Evolutionary conservation across 37 sponge, comb jelly and placozoan genomes (phyloP).

Genomic region (Amphimedon queenslandica): DNA sequence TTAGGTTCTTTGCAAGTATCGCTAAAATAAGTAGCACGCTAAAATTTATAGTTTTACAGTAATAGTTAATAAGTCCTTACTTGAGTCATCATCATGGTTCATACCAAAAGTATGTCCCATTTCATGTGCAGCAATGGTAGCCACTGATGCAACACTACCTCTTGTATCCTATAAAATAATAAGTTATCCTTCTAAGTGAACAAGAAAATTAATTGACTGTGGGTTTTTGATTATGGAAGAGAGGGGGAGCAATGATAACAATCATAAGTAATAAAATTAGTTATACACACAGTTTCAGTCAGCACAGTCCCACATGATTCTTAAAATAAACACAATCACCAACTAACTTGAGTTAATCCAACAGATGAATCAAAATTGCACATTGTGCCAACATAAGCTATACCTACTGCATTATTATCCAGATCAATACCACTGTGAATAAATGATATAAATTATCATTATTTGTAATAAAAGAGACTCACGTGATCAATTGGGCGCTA

Average conservation of each 20-base stretch:
- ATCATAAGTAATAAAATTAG: not conserved
- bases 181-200: no score
- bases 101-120: conserved; percentile 77
- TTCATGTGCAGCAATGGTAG: conserved; percentile 73
- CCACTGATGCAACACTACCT: not conserved
- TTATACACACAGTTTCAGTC: not conserved
- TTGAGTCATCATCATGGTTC: conserved; percentile 48
- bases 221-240: not conserved
- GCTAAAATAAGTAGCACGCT: no score
- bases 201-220: not conserved
- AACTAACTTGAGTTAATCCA: conserved; percentile 36
- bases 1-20: no score
- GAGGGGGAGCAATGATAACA: no score
- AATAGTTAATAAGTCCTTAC: not conserved
- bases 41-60: no score
- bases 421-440: conserved; percentile 48
- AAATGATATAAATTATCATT: not conserved
- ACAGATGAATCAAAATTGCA: conserved; percentile 28
- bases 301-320: not conserved
- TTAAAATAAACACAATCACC: not conserved
- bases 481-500: conserved; percentile 58
- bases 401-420: conserved; percentile 45
- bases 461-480: conserved; percentile 5
- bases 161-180: conserved; percentile 16
- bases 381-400: conserved; percentile 66